Percentiles rank a stretch among this genome's conserved stretches.
These are phyloP conservation scores for Mactra quadrangularis DNA, from an alignment of 1,140 invertebrate genomes.

Conservation along the genomic window DNA sequence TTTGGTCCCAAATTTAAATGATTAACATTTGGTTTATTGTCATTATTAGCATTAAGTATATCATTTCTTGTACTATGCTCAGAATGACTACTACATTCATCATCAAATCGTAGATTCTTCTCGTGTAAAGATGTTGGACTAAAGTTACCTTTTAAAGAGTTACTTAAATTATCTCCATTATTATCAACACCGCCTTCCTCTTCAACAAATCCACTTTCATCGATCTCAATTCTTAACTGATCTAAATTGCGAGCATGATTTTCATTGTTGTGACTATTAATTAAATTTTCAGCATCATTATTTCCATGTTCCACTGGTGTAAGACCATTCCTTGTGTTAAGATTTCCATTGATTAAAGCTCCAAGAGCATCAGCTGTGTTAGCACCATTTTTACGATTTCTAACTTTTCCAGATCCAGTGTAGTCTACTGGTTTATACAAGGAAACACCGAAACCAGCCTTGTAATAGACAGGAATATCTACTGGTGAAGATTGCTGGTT, in stretches of 20 bases:
- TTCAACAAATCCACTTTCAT: conserved; percentile 51
- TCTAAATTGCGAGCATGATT: conserved; percentile 12
- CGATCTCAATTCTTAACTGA: conserved; percentile 44
- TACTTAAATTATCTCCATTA: conserved; percentile 35
- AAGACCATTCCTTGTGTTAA: conserved; percentile 12
- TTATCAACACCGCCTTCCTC: conserved; percentile 13
- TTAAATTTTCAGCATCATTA: not conserved
- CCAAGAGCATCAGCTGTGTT: not conserved
- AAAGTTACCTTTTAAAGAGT: conserved; percentile 52
- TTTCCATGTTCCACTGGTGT: conserved; percentile 8
- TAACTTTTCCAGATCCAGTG: not conserved
- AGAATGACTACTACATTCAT: not conserved
- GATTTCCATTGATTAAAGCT: conserved; percentile 34
- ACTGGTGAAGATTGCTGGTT: conserved; percentile 48
- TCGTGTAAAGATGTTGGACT: conserved; percentile 51
- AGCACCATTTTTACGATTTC: conserved; percentile 31
- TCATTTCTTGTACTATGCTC: not conserved
- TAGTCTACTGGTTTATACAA: conserved; percentile 14
- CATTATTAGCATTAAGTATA: not conserved
- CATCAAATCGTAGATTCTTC: conserved; percentile 28
- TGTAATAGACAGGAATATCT: conserved; percentile 49
- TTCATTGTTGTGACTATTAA: not conserved
- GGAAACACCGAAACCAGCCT: conserved; percentile 37
- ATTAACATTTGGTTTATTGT: not conserved
- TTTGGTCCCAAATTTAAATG: conserved; percentile 17